Evolutionary conservation across 2,113 vertebrate species (phyloP), one percentile per base, ranked within the genome.

Genomic region (Aepyceros melampus): DNA sequence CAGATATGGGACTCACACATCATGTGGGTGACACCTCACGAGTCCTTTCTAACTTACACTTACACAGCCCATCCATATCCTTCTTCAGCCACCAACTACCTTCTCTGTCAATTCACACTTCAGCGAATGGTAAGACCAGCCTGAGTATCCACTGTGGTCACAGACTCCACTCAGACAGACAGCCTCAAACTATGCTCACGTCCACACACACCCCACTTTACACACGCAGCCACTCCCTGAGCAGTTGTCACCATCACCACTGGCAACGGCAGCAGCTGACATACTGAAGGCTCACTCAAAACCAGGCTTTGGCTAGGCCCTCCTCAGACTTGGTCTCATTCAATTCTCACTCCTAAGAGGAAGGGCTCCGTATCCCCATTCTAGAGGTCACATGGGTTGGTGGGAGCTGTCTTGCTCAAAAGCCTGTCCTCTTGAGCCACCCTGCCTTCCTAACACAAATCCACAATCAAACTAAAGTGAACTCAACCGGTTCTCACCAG

Each of bases 211-310:
- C 9, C 56, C 29, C 49, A 8, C 33, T 49, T 10, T 9, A 7
- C 53, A 58, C 55, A 43, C 40, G 33, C 86, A 78, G 62, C 45
- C 64, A 17, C 76, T 31, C 62, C 10, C 58, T 0, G 10, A 53
- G 74, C 43, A 6, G n/a, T 2, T 5, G 49, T 17, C 55, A 55
- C 16, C 49, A 17, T 8, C 74, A 27, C 29, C 19, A 12, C 3
- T 5, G 2, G 40, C 1, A 3, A 6, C 3, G 4, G 10, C 23
- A 29, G 53, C 23, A 27, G 29, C 21, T 43, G 29, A 40, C 0
- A 0, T 11, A 43, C 53, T 7, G 47, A 53, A 47, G 15, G 11
- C 78, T 16, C 19, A 7, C 49, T 33, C 6, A 25, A 21, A 88
- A 53, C 17, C 45, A 43, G 56, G 55, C 74, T 90, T 64, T 21